Base-by-base conservation (phyloP, 53 echinoderm and acorn worm genomes). In the Zoroaster sp. region DNA sequence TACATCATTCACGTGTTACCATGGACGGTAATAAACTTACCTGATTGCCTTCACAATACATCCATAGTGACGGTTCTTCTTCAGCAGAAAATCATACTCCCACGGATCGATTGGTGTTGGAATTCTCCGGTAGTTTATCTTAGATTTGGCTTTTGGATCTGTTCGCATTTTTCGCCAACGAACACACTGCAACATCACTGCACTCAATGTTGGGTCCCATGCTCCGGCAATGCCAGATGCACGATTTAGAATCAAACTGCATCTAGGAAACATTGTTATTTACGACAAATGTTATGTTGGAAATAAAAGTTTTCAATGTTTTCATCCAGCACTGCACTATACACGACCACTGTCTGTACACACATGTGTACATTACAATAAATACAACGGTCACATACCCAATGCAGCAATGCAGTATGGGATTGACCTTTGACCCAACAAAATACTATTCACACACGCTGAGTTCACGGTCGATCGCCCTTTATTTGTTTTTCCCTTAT, bases 31-130 rank as follows among this genome's bases (percentile, higher is more conserved):
- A 15, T 23, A 17, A 69, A 51, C 68, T 91, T 87, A 96, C 96
- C 91, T 87, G 36, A 96, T 81, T 14, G 93, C 86, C 63, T 77
- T 91, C 28, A 91, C 18, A 7, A 91, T 83, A 11, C 92, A 90
- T 25, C 85, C 92, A 72, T 96, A 94, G 39, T 93, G 88, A 17
- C 75, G 52, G 17, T 73, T 77, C 81, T 94, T 96, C 33, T 78
- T 87, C 35, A 67, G 73, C 20, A 92, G 36, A 42, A 93, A 94
- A 18, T 86, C 87, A 42, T 86, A 45, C 66, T 96, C 96, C 91
- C 93, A 93, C 72, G 96, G 94, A 71, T 96, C 96, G 35, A 87
- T 70, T 37, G 96, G 96, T 39, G 94, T 94, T 41, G 93, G 94
- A 71, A 89, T 80, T 90, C 90, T 83, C n/a, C 91, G 87, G 43